A percentile compares a stretch with the other conserved stretches of the same genome.
phyloP scores from a whole-genome alignment of 2,113 vertebrate genomes.

The Onychostoma macrolepis region DNA sequence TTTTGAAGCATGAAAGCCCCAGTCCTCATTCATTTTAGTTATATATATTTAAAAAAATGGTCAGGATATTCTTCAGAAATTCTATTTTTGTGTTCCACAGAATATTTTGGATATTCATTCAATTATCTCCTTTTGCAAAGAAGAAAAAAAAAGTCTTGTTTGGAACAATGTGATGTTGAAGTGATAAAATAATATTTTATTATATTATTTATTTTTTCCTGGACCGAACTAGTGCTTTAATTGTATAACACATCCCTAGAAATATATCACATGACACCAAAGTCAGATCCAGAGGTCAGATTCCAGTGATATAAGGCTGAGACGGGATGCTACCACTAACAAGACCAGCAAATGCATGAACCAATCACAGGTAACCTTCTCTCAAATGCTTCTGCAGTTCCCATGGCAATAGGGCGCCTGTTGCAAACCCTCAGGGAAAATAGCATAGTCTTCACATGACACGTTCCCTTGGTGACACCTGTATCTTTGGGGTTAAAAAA shows the following conservation, averaged over 20 bases:
- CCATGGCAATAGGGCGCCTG: constrained; percentile 38
- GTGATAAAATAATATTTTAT: not conserved
- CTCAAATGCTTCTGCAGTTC: constrained; percentile 26
- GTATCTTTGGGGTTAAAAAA: not conserved
- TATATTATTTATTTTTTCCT: not conserved
- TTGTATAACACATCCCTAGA: not conserved
- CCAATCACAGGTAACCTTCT: constrained; percentile 36
- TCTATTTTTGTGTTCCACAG: not conserved
- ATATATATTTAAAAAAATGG: not conserved
- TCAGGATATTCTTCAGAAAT: not conserved
- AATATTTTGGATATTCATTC: not conserved
- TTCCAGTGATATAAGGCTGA: not conserved
- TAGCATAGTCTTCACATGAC: not conserved
- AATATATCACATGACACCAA: not conserved
- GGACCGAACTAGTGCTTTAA: not conserved
- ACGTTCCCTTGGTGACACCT: constrained; percentile 20
- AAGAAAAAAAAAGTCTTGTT: not conserved
- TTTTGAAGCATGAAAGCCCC: not conserved
- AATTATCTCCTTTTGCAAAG: not conserved
- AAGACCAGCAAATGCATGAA: not conserved
- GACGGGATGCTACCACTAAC: not conserved
- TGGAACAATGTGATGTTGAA: not conserved
- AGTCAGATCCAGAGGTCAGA: not conserved
- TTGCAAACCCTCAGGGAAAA: constrained; percentile 21
- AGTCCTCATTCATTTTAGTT: not conserved